Conservation (phyloP, 1,140 invertebrate genomes). For the Gonatopus flavifemur region DNA sequence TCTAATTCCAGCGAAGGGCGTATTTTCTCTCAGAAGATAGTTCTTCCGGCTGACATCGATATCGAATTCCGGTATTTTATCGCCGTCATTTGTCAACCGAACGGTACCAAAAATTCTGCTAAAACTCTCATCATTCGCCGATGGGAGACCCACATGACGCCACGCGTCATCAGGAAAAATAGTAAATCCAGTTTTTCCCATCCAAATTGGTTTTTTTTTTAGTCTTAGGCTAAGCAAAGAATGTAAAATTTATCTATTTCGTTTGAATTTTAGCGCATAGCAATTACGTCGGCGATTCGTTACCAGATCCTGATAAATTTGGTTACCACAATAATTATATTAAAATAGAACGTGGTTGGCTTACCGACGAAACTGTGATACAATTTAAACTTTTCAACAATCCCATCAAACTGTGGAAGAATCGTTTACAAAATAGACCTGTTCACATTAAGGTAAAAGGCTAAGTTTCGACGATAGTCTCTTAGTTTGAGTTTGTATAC, state of each 20-base stretch:
- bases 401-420: slow-evolving; percentile 81
- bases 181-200: too few relatives aligned
- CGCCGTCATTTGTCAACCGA: slow-evolving; percentile 55
- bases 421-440: slow-evolving; percentile 70
- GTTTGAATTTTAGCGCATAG: slow-evolving; percentile 33
- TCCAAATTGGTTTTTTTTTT: too few relatives aligned
- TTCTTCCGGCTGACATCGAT: slow-evolving; percentile 66
- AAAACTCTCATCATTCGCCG: slow-evolving; percentile 69
- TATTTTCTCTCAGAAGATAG: slow-evolving; percentile 50
- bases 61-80: slow-evolving; percentile 81
- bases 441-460: slow-evolving; percentile 73
- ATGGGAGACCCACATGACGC: slow-evolving; percentile 82
- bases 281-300: slow-evolving; percentile 39
- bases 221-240: too few relatives aligned
- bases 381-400: slow-evolving; percentile 86
- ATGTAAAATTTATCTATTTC: slow-evolving; percentile 11
- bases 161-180: slow-evolving; percentile 63
- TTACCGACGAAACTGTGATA: slow-evolving; percentile 81
- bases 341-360: slow-evolving; percentile 80
- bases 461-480: not conserved
- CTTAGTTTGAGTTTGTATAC: slow-evolving; percentile 13
- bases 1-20: slow-evolving; percentile 32
- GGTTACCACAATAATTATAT: slow-evolving; percentile 66
- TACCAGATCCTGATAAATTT: slow-evolving; percentile 62
- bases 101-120: slow-evolving; percentile 55